Conservation (phyloP, 2,888 invertebrate genomes). For the Sericinus montela region DNA sequence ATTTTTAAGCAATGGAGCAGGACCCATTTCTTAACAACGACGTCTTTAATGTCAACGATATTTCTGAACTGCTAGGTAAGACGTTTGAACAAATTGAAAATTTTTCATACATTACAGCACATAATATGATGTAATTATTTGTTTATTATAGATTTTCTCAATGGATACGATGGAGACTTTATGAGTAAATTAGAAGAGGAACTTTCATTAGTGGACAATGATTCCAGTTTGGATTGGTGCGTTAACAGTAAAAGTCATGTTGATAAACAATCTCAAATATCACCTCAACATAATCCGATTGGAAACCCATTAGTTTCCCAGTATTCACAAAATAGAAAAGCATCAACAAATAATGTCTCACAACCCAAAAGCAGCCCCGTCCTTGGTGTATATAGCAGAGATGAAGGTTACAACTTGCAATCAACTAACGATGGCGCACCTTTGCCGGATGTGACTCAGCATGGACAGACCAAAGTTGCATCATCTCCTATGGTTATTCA, state of each 20-base stretch:
- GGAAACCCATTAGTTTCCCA: constrained; percentile 67
- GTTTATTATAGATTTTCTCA: constrained; percentile 80
- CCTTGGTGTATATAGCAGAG: constrained; percentile 46
- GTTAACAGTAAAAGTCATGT: constrained; percentile 49
- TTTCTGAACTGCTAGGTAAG: constrained; percentile 84
- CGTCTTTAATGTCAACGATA: constrained; percentile 83
- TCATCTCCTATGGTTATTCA: constrained; percentile 61
- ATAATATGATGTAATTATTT: constrained; percentile 22
- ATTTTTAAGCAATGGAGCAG: constrained; percentile 45
- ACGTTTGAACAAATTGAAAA: background rate
- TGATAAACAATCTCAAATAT: constrained; percentile 49
- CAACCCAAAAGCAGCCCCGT: constrained; percentile 49
- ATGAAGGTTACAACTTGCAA: constrained; percentile 52
- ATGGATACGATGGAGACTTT: constrained; percentile 83
- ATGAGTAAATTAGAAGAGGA: constrained; percentile 76
- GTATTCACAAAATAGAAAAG: constrained; percentile 46
- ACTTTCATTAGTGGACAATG: constrained; percentile 53
- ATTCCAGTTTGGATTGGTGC: constrained; percentile 43
- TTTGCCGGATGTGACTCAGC: constrained; percentile 53
- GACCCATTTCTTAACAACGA: constrained; percentile 69
- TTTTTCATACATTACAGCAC: background rate
- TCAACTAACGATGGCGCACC: constrained; percentile 38
- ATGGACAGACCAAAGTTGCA: constrained; percentile 39
- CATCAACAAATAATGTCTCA: constrained; percentile 29
- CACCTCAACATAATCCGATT: constrained; percentile 47